Percentiles rank a stretch among this genome's conserved stretches.
Conservation (phyloP, 2,113 vertebrate species). For the Ptychochromis oligacanthus region DNA sequence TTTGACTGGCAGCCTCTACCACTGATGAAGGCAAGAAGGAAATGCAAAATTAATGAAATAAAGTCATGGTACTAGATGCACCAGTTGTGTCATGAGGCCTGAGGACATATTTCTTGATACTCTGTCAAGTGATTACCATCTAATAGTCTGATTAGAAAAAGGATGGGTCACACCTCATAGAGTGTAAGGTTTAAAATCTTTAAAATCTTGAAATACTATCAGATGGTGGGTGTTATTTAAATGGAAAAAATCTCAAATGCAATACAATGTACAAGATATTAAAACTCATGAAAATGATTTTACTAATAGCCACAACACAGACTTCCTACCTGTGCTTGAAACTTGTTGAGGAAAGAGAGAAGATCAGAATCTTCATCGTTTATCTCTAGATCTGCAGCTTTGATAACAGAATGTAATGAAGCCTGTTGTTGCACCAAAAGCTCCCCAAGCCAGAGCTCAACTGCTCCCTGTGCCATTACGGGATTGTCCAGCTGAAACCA, state of each 20-base stretch:
- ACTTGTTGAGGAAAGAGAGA: slow-evolving; percentile 82
- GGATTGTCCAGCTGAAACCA: slow-evolving; percentile 79
- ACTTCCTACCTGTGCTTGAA: slow-evolving; percentile 86
- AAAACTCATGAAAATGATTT: neutral
- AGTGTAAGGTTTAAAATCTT: neutral
- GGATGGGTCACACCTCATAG: neutral
- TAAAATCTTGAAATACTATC: neutral
- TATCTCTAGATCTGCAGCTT: slow-evolving; percentile 81
- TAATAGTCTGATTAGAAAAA: neutral
- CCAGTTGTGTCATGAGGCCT: neutral
- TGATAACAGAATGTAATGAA: slow-evolving; percentile 86
- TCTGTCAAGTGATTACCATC: neutral
- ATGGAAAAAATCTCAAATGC: neutral
- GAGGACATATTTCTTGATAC: neutral
- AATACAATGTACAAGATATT: neutral
- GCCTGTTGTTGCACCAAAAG: slow-evolving; percentile 81
- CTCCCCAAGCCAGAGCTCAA: slow-evolving; percentile 86
- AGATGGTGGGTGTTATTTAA: neutral
- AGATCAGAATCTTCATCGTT: slow-evolving; percentile 83
- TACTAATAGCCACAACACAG: neutral
- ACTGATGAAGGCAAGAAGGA: neutral
- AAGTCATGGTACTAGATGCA: neutral
- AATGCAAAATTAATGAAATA: neutral
- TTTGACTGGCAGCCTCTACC: neutral
- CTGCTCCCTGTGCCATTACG: slow-evolving; percentile 85